Base-by-base conservation (phyloP, 2,113 vertebrate genomes). In the Erythrocercus mccallii region DNA sequence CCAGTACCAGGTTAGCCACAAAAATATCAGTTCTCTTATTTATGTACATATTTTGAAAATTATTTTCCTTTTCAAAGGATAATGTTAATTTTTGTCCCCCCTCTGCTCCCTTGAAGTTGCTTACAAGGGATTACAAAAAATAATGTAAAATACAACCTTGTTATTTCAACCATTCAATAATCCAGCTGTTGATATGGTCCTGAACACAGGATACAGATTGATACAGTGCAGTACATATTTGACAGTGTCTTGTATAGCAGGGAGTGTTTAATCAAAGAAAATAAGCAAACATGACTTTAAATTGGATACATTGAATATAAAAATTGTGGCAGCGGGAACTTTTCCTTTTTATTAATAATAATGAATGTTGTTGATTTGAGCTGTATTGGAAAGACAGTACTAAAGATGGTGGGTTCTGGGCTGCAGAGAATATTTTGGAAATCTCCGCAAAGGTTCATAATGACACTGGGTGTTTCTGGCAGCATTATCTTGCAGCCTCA, bases 1-100 rank as follows among this genome's bases (percentile, higher is more conserved):
- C 84, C 99, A 99, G 97, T 99, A 99, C 96, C 99, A 99, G 98
- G 99, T 99, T 81, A 95, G 97, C 22, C 50, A 37, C 37, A 25
- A 80, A 50, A 76, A 23, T 38, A 65, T 6, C 18, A 0, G 1
- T 48, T 86, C 33, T 64, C 48, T 71, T 69, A 35, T 30, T 71
- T 33, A 7, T 27, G 17, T 42, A 33, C 53, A 8, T 53, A 27
- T 37, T 78, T 69, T 60, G 21, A 33, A 57, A 88, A 73, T 10
- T 17, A 57, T 45, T 79, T 40, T 42, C 74, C 28, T 83, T 91
- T 60, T 56, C 79, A 62, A 57, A 61, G 21, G 38, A 44, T 57
- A 61, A 37, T 47, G 42, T 15, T 85, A 24, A 40, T 48, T 71
- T 18, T 7, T 77, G 15, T 2, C 2, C 2, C 2, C 3, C 11